Percentiles rank a stretch among this genome's conserved stretches.
phyloP scores from a whole-genome alignment of 2,888 invertebrate genomes.

The Mactromeris polynyma region DNA sequence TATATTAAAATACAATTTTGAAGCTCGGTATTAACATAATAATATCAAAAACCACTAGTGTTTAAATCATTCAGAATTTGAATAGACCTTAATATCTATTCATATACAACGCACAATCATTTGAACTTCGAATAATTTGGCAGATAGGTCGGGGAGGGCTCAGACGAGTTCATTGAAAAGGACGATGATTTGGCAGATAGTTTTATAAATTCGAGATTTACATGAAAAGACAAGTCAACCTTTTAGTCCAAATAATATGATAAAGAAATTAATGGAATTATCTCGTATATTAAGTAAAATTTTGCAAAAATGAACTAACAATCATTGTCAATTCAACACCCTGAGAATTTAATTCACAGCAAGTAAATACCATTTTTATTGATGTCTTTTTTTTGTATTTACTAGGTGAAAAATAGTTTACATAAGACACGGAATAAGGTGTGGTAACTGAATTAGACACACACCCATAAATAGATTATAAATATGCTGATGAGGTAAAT shows the following conservation, averaged over 20 bases:
- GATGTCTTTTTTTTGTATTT: neutral
- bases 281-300: neutral
- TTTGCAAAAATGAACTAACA: neutral
- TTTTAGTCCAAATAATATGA: conserved; percentile 9
- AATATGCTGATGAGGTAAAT: neutral
- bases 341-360: neutral
- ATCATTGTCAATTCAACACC: neutral
- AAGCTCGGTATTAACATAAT: conserved; percentile 48
- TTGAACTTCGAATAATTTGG: conserved; percentile 38
- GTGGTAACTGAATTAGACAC: neutral
- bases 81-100: conserved; percentile 45
- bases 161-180: conserved; percentile 32
- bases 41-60: conserved; percentile 36
- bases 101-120: conserved; percentile 33
- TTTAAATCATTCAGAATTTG: conserved; percentile 48
- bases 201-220: neutral
- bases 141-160: conserved; percentile 39
- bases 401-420: neutral
- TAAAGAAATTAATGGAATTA: neutral
- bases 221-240: conserved; percentile 38
- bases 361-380: neutral
- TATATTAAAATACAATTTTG: conserved; percentile 39
- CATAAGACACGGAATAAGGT: neutral
- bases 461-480: neutral
- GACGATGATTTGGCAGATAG: conserved; percentile 45